Evolutionary conservation across 2,888 invertebrate species (phyloP).

Genomic region (Heteropelma amictum): DNA sequence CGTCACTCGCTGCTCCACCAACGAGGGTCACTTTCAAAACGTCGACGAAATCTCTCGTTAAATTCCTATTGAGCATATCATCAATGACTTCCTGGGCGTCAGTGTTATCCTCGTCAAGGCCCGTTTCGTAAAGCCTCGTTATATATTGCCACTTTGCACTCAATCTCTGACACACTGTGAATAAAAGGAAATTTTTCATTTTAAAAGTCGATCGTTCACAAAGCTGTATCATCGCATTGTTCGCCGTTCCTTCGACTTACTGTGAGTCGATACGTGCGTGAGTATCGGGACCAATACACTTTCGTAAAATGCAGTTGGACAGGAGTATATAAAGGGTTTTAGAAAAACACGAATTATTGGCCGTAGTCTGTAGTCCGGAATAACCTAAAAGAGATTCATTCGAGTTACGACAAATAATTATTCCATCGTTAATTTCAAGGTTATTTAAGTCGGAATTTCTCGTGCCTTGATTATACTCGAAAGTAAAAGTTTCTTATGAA

Average conservation of each 20-base stretch:
- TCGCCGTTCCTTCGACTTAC: too few relatives aligned
- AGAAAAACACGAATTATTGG: constrained; percentile 91
- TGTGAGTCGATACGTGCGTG: constrained; percentile 82
- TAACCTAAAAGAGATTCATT: constrained; percentile 76
- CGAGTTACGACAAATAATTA: background rate
- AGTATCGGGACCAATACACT: constrained; percentile 89
- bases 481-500: too few relatives aligned
- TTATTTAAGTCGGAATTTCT: too few relatives aligned
- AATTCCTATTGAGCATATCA: constrained; percentile 90
- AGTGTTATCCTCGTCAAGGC: constrained; percentile 86
- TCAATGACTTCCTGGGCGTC: constrained; percentile 91
- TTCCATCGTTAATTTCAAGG: too few relatives aligned
- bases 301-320: constrained; percentile 89
- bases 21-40: constrained; percentile 88
- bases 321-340: constrained; percentile 91
- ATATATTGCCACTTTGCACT: constrained; percentile 90
- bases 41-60: constrained; percentile 93
- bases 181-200: too few relatives aligned
- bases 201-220: too few relatives aligned
- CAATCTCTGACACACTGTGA: constrained; percentile 81
- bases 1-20: constrained; percentile 82
- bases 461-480: too few relatives aligned
- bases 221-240: too few relatives aligned
- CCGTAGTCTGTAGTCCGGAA: constrained; percentile 92
- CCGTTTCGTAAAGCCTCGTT: constrained; percentile 86